These are phyloP conservation scores for Chesias legatella DNA, from an alignment of 2,888 invertebrate species.

Conservation along the genomic window DNA sequence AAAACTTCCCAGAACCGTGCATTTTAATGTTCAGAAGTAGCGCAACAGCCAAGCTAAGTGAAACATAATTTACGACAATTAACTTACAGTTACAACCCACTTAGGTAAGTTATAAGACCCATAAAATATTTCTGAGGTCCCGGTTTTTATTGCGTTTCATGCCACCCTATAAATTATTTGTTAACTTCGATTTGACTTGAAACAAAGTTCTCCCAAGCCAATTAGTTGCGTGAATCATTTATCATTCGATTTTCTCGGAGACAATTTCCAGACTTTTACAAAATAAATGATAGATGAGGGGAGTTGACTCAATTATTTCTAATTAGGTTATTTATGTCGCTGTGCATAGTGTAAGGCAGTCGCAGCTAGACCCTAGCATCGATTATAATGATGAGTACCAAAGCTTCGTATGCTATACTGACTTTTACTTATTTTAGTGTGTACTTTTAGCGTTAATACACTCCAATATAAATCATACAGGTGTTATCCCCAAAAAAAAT, in stretches of 20 bases:
- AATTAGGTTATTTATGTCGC: no score
- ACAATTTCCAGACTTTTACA: constrained; percentile 21
- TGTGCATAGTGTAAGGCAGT: no score
- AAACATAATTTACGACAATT: constrained; percentile 19
- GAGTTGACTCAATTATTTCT: constrained; percentile 3
- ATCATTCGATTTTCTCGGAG: constrained; percentile 24
- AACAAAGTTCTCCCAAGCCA: constrained; percentile 27
- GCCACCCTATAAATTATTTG: constrained; percentile 27
- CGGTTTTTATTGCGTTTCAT: constrained; percentile 24
- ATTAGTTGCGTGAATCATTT: constrained; percentile 30
- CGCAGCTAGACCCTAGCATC: no score
- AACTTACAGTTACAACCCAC: constrained; percentile 19
- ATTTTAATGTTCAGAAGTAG: not conserved
- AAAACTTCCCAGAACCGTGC: not conserved
- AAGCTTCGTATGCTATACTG: no score
- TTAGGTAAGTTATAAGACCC: constrained; percentile 20
- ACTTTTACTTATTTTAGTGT: no score
- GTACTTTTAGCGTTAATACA: no score
- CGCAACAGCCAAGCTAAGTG: constrained; percentile 8
- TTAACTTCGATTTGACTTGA: constrained; percentile 25
- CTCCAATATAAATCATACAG: no score
- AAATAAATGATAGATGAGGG: constrained; percentile 17
- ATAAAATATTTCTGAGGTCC: constrained; percentile 23
- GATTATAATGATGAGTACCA: no score
- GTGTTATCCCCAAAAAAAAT: no score